Base-by-base conservation (phyloP, 2,113 vertebrate genomes). In the Neogobius melanostomus region DNA sequence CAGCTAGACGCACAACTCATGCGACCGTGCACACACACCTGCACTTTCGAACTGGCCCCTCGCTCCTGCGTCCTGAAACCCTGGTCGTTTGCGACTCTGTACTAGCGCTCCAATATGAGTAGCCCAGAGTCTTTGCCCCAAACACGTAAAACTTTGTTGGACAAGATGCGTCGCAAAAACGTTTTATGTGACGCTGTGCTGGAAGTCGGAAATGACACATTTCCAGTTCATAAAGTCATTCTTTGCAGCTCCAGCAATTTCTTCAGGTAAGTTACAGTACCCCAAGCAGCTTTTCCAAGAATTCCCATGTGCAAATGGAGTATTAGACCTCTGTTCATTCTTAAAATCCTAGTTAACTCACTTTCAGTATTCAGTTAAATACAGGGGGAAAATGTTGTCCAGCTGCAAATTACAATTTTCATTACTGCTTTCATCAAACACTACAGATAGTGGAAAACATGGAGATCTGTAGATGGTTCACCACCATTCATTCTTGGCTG, bases 171-270 rank as follows among this genome's bases (percentile, higher is more conserved):
- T 1, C 46, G 61, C 17, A 6, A 45, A 8, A 57, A 56, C 21
- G 2, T 4, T 0, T 64, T 80, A 5, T 75, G 76, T 7, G 85
- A 87, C 1, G 78, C 76, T 0, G 28, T 85, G 47, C 47, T 87
- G 54, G 51, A 12, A 56, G 78, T 81, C 0, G n/a, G 56, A 15
- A 63, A 50, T 21, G 64, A 52, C 0, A 21, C 75, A 15, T 85
- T 85, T 75, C 12, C 1, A 8, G 7, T 85, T 10, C 80, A 85
- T 71, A 81, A 54, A 56, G 1, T 83, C 17, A 56, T 79, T 52
- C 44, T 87, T 0, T 72, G 50, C 43, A 44, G 43, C 46, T 71
- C 73, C 42, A 81, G 76, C 1, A 2, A 15, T 0, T 82, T 69
- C 49, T 79, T 82, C 15, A 1, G 64, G 83, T 84, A 43, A 82